Evolutionary conservation across 1,140 invertebrate genomes (phyloP), one percentile per base, ranked within the genome.

Genomic region (Procambarus clarkii): DNA sequence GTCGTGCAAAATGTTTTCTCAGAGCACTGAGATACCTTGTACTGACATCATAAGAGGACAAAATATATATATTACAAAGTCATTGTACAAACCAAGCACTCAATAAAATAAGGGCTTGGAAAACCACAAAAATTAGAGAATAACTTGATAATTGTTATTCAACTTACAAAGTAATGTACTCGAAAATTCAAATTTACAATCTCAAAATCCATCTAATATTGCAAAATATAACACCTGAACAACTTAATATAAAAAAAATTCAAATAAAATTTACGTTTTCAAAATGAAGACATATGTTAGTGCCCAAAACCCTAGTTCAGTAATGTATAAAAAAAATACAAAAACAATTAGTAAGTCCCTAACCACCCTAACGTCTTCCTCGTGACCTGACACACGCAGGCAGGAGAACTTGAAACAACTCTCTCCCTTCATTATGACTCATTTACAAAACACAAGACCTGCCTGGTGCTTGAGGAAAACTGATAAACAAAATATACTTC

Each of bases 21-120:
- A 91, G 89, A 91, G 71, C 82, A 80, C 89, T 91, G 89, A 91
- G 82, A 86, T 85, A 91, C 82, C 89, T 91, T 91, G 89, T 91
- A 91, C 89, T 91, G 89, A 91, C 89, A 91, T 91, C 89, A 91
- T 91, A 80, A 79, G 87, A 89, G 80, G 89, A 85, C 89, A 91
- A 91, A 85, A 91, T 91, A 91, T 91, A 86, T 86, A 88, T 89
- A 89, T 89, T 89, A 89, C 87, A 89, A 77, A 88, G 34, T 84
- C 82, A 91, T 91, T 91, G 89, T 91, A 91, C 89, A 91, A 69
- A 85, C 89, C 81, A 83, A 91, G 83, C 89, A 71, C 85, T 78
- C 82, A 78, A 85, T 46, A 77, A 83, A 64, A 64, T 81, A 60
- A 89, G 24, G 69, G 89, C 82, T 85, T 85, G 82, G 81, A 85